A percentile compares a stretch with the other conserved stretches of the same genome.
Evolutionary conservation across 2,113 vertebrate genomes (phyloP).

Genomic region (Entomyzon cyanotis): DNA sequence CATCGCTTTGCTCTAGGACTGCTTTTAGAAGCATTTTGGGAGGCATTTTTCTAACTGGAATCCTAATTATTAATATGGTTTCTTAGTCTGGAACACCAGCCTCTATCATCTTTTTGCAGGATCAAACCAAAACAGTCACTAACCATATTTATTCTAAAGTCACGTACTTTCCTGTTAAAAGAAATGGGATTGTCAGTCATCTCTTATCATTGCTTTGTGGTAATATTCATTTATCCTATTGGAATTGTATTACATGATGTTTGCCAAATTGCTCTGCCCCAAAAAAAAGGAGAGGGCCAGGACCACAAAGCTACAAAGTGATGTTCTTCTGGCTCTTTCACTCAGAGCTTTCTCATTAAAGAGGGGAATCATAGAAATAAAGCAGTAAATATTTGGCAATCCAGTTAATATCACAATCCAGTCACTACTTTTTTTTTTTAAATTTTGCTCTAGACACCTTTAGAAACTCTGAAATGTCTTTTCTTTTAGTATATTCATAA

Average conservation of each 20-base stretch:
- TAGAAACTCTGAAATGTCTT: neutral
- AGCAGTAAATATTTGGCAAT: neutral
- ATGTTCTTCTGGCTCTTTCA: neutral
- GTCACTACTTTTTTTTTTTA: neutral
- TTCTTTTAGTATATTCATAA: neutral
- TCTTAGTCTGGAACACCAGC: neutral
- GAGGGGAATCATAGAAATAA: neutral
- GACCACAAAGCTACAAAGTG: neutral
- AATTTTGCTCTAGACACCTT: neutral
- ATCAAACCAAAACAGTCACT: neutral
- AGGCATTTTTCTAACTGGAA: neutral
- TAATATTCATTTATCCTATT: neutral
- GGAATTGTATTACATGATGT: fast-evolving
- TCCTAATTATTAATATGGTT: neutral
- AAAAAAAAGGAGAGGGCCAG: neutral
- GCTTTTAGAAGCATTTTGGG: neutral
- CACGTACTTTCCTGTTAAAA: neutral
- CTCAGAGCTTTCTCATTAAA: neutral
- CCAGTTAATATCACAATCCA: neutral
- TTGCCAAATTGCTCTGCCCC: neutral
- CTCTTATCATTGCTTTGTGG: neutral
- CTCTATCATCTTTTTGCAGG: neutral
- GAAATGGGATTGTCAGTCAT: neutral
- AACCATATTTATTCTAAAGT: neutral
- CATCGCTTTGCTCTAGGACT: neutral